Evolutionary conservation across 30 jellyfish, hydroid and myxozoan genomes (phyloP).

Genomic region (Aurelia sp.): DNA sequence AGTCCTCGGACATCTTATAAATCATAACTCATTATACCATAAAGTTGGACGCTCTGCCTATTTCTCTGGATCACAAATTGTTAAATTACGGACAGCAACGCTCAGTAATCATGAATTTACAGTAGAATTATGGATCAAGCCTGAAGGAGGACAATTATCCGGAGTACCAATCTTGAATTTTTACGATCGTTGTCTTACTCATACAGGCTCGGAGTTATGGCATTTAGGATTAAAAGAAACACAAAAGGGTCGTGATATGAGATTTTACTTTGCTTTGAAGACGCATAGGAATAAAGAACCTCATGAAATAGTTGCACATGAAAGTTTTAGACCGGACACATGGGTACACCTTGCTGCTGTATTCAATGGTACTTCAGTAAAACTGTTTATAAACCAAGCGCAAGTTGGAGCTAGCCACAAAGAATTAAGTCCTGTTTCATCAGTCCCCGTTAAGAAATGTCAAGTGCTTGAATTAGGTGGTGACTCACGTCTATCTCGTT

Average conservation of each 20-base stretch:
- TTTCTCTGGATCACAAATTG: conserved; percentile 79
- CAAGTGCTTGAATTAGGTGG: conserved; percentile 85
- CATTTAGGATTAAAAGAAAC: conserved; percentile 56
- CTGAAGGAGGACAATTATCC: conserved; percentile 87
- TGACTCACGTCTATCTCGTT: conserved; percentile 48
- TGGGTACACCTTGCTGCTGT: conserved; percentile 92
- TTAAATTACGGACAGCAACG: conserved; percentile 35
- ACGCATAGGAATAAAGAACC: conserved; percentile 39
- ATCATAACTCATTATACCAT: conserved; percentile 15
- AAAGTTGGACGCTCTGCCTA: conserved; percentile 53
- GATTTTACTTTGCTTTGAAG: conserved; percentile 66
- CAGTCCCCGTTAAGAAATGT: conserved; percentile 48
- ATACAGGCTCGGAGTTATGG: conserved; percentile 29
- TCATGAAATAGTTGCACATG: conserved; percentile 38
- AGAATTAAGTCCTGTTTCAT: conserved; percentile 64
- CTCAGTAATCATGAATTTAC: conserved; percentile 52
- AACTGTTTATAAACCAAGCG: conserved; percentile 77
- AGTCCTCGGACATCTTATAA: conserved; percentile 35
- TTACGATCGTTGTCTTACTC: conserved; percentile 59
- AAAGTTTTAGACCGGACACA: conserved; percentile 22
- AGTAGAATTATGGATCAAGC: conserved; percentile 79
- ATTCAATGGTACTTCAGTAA: conserved; percentile 75
- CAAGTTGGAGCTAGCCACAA: conserved; percentile 79
- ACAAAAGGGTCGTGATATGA: conserved; percentile 29
- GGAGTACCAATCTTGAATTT: conserved; percentile 63